phyloP scores from a whole-genome alignment of 2,797 vertebrate genomes.

The Distichodus sexfasciatus region DNA sequence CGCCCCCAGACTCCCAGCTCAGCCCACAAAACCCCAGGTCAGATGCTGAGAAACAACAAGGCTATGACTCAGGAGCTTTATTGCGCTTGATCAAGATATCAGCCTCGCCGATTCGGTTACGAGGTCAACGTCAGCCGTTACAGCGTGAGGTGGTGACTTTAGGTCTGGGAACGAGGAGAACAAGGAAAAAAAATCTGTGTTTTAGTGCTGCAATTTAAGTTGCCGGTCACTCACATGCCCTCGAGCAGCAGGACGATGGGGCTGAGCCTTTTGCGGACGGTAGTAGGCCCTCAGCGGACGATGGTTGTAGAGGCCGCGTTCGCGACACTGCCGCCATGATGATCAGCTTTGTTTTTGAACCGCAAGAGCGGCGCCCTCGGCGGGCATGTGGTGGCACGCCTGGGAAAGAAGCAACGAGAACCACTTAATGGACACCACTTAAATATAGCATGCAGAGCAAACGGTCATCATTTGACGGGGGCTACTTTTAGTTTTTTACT shows the following conservation, averaged over 20 bases:
- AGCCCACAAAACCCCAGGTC: too few relatives aligned
- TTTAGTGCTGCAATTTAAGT: neutral
- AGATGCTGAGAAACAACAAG: slow-evolving; percentile 51
- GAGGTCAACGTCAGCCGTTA: slow-evolving; percentile 26
- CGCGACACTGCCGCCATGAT: slow-evolving; percentile 82
- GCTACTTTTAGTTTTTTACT: too few relatives aligned
- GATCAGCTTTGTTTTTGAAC: slow-evolving; percentile 82
- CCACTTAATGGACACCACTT: too few relatives aligned
- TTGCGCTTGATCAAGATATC: slow-evolving; percentile 67
- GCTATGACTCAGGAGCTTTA: slow-evolving; percentile 70
- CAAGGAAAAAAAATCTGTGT: neutral
- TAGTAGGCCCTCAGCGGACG: slow-evolving; percentile 82
- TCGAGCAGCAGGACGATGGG: slow-evolving; percentile 82
- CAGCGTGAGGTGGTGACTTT: neutral
- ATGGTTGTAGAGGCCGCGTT: slow-evolving; percentile 85
- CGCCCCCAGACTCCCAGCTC: too few relatives aligned
- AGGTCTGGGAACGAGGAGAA: neutral
- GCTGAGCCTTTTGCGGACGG: slow-evolving; percentile 81
- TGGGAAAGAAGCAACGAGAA: slow-evolving; percentile 47
- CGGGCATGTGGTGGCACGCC: slow-evolving; percentile 79
- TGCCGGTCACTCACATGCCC: slow-evolving; percentile 70
- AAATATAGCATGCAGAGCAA: too few relatives aligned
- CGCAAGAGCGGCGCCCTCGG: slow-evolving; percentile 81
- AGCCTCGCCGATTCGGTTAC: neutral
- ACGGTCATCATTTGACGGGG: too few relatives aligned